phyloP scores from a whole-genome alignment of 2,888 invertebrate genomes.

The Pseudococcus jackbeardsleyi region DNA sequence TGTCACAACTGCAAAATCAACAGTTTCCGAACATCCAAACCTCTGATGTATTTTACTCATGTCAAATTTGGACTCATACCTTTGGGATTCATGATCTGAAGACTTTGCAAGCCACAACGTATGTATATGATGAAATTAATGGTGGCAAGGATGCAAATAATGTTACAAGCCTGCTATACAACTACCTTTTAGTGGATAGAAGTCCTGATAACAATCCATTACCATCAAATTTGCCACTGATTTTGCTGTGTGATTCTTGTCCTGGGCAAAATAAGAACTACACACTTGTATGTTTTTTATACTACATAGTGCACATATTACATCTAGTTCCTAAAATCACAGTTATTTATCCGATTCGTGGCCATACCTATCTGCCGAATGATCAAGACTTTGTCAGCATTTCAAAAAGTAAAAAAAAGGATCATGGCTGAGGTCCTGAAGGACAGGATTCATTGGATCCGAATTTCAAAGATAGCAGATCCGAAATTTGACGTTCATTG shows the following conservation, averaged over 20 bases:
- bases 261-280: slow-evolving; percentile 43
- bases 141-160: background rate
- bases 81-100: slow-evolving; percentile 19
- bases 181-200: too few species aligned
- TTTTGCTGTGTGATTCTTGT: background rate
- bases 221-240: background rate
- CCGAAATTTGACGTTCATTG: too few species aligned
- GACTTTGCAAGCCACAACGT: background rate
- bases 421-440: too few species aligned
- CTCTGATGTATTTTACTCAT: background rate
- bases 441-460: too few species aligned
- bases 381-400: background rate
- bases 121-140: slow-evolving; percentile 2
- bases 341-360: background rate
- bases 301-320: background rate
- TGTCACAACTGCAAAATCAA: slow-evolving; percentile 49
- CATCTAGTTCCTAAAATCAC: background rate
- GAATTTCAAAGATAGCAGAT: too few species aligned
- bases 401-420: too few species aligned
- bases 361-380: background rate
- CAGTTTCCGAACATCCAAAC: background rate
- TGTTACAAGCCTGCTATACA: background rate
- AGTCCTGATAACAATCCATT: background rate
- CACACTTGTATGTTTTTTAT: background rate
- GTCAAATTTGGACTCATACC: background rate